These are phyloP conservation scores for Philopedon plagiatum DNA, from an alignment of 2,888 invertebrate species.

Conservation along the genomic window DNA sequence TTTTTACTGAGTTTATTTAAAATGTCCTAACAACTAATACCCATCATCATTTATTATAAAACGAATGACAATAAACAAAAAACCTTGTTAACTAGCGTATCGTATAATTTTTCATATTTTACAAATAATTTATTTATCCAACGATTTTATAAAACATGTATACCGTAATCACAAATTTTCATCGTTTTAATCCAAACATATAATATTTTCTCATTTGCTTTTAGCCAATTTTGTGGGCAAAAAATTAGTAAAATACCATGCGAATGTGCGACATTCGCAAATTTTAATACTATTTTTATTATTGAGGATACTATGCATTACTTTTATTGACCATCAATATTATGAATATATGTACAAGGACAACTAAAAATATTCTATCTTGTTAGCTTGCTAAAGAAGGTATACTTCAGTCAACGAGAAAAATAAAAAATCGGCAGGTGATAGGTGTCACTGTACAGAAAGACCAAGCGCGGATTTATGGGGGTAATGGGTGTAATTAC, in stretches of 20 bases:
- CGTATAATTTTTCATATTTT: slow-evolving; percentile 36
- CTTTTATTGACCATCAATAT: slow-evolving; percentile 16
- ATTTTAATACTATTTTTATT: slow-evolving; percentile 31
- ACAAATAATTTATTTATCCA: slow-evolving; percentile 37
- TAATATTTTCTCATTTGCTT: slow-evolving; percentile 35
- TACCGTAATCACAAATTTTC: slow-evolving; percentile 31
- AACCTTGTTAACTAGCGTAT: slow-evolving; percentile 25
- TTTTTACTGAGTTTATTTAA: slow-evolving; percentile 1
- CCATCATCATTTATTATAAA: background rate
- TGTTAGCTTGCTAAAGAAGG: no score
- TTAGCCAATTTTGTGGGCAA: slow-evolving; percentile 26
- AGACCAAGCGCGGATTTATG: no score
- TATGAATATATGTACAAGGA: background rate
- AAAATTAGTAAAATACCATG: slow-evolving; percentile 17
- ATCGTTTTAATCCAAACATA: slow-evolving; percentile 34
- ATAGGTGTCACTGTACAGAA: no score
- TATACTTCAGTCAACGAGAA: no score
- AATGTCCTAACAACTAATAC: slow-evolving; percentile 9
- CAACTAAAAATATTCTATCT: no score
- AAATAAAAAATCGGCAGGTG: no score
- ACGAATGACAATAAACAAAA: slow-evolving; percentile 13
- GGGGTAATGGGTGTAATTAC: no score
- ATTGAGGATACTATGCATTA: slow-evolving; percentile 10
- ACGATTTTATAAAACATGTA: slow-evolving; percentile 31
- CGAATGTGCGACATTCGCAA: slow-evolving; percentile 9